Conservation (phyloP, 2,113 vertebrate species). For the Craseonycteris thonglongyai region DNA sequence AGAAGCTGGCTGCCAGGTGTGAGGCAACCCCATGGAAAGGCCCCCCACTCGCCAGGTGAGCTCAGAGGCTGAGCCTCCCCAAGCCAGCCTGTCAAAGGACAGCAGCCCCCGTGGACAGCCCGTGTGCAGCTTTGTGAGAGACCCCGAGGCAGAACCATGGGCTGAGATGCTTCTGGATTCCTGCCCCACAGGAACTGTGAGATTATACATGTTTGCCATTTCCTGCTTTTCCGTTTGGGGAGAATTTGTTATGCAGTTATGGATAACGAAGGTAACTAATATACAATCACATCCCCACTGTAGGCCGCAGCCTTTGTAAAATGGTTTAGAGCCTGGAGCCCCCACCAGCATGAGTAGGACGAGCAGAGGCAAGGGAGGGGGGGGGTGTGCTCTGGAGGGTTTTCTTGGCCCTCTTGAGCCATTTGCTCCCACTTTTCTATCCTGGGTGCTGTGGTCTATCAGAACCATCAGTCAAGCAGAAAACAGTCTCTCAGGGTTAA, state of each 20-base stretch:
- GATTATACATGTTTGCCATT: not conserved
- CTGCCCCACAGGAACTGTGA: not conserved
- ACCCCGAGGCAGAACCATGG: not conserved
- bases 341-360: not conserved
- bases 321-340: not conserved
- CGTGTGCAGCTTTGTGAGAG: not conserved
- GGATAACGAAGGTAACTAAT: not conserved
- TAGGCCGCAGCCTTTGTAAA: not conserved
- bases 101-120: rapidly evolving
- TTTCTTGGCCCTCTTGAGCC: not conserved
- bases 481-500: conserved; percentile 27
- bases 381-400: not conserved
- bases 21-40: not conserved
- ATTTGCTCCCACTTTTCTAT: not conserved
- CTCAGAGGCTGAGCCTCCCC: not conserved
- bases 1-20: not conserved
- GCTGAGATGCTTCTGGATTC: not conserved
- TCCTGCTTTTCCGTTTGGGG: not conserved
- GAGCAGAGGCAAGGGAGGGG: not conserved
- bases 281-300: not conserved
- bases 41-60: not conserved
- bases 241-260: not conserved
- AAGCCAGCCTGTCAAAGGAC: not conserved
- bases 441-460: not conserved
- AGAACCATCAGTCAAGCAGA: not conserved